Conservation (phyloP, 1,140 invertebrate species). For the Plectrocnemia conspersa region DNA sequence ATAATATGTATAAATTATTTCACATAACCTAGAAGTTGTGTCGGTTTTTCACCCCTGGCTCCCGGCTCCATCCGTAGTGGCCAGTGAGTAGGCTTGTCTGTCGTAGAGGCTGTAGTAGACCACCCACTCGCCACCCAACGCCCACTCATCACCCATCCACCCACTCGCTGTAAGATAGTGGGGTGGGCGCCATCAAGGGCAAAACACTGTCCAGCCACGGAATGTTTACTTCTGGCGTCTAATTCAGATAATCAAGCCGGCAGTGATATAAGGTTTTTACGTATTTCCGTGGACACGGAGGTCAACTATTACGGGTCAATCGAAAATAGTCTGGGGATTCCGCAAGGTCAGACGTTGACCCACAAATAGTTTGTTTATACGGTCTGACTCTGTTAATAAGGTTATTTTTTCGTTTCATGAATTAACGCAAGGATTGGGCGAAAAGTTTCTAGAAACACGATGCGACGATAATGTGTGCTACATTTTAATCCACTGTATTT, state of each 20-base stretch:
- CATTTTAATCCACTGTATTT: no score
- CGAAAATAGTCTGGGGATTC: neutral
- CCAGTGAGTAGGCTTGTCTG: slow-evolving; percentile 13
- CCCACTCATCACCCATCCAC: neutral
- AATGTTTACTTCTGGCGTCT: slow-evolving; percentile 22
- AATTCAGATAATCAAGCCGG: slow-evolving; percentile 19
- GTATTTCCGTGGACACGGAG: no score
- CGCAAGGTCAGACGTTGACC: slow-evolving; percentile 1
- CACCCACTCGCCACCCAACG: neutral
- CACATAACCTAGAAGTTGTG: no score
- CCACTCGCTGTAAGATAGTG: neutral
- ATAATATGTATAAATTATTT: no score
- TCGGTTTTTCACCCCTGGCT: neutral
- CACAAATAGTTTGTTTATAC: slow-evolving; percentile 3
- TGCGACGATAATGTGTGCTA: no score
- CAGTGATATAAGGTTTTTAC: no score
- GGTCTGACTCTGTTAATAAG: no score
- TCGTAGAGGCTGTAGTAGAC: slow-evolving; percentile 19
- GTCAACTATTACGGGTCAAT: no score
- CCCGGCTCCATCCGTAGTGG: neutral
- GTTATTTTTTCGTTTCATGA: no score
- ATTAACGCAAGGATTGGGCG: no score
- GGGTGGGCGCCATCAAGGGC: slow-evolving; percentile 11
- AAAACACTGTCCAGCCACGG: slow-evolving; percentile 11
- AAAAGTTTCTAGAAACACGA: no score